These are phyloP conservation scores for Aurelia aurita DNA, from an alignment of 30 jellyfish, hydroid and myxozoan species.

Conservation along the genomic window DNA sequence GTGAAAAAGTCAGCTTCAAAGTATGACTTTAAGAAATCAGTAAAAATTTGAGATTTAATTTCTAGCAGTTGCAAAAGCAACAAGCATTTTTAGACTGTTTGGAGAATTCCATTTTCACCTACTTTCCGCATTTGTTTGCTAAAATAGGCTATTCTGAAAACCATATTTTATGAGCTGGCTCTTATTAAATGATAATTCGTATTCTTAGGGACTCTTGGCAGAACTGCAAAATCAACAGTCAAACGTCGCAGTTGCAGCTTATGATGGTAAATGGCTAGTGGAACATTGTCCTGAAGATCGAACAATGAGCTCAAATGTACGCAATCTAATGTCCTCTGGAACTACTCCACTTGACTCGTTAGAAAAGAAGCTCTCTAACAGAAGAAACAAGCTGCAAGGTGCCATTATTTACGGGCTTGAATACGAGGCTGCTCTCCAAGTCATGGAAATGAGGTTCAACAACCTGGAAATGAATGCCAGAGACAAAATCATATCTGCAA, in stretches of 20 bases:
- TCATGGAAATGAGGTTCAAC: conserved; percentile 63
- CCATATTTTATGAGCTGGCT: no score
- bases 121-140: no score
- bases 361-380: conserved; percentile 69
- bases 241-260: conserved; percentile 59
- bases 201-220: conserved; percentile 60
- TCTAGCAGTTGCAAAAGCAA: no score
- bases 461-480: conserved; percentile 70
- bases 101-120: no score
- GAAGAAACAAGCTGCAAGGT: conserved; percentile 71
- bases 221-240: conserved; percentile 60
- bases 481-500: conserved; percentile 67
- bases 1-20: no score
- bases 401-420: conserved; percentile 90
- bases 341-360: conserved; percentile 77
- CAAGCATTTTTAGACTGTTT: no score
- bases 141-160: no score
- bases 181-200: no score
- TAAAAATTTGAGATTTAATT: no score
- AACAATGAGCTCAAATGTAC: conserved; percentile 88
- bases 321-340: conserved; percentile 69
- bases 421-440: conserved; percentile 71
- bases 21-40: no score
- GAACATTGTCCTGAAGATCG: conserved; percentile 77
- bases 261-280: conserved; percentile 89